Conservation (phyloP, 2,797 vertebrate genomes). For the Pristis pectinata region DNA sequence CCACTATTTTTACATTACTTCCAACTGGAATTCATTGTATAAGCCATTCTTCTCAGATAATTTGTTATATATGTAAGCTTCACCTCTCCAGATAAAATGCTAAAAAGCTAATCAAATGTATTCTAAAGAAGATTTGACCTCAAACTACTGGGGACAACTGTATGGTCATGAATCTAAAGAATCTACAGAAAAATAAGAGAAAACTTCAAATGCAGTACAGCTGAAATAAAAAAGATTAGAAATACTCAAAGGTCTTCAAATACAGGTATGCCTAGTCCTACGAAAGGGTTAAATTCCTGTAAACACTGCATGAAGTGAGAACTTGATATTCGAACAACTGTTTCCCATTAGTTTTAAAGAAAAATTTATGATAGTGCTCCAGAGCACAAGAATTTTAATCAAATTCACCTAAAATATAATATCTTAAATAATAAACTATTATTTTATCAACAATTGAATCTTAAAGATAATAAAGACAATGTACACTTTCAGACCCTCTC, state of each 20-base stretch:
- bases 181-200: background rate
- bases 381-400: too few relatives aligned
- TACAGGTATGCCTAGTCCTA: background rate
- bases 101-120: background rate
- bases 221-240: background rate
- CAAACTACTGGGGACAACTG: background rate
- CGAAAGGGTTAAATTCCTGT: too few relatives aligned
- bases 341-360: too few relatives aligned
- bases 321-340: too few relatives aligned
- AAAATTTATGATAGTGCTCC: too few relatives aligned
- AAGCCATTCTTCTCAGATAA: background rate
- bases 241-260: background rate
- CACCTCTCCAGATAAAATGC: background rate
- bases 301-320: too few relatives aligned
- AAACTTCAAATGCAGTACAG: background rate
- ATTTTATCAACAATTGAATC: too few relatives aligned
- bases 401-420: too few relatives aligned
- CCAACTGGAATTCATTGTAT: background rate
- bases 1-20: background rate
- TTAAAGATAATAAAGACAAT: too few relatives aligned
- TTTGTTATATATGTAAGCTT: background rate
- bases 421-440: too few relatives aligned
- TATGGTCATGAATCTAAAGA: background rate
- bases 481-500: too few relatives aligned
- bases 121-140: constrained; percentile 2